Evolutionary conservation across 1,140 invertebrate genomes (phyloP), one percentile per base, ranked within the genome.

Genomic region (Linepithema humile): DNA sequence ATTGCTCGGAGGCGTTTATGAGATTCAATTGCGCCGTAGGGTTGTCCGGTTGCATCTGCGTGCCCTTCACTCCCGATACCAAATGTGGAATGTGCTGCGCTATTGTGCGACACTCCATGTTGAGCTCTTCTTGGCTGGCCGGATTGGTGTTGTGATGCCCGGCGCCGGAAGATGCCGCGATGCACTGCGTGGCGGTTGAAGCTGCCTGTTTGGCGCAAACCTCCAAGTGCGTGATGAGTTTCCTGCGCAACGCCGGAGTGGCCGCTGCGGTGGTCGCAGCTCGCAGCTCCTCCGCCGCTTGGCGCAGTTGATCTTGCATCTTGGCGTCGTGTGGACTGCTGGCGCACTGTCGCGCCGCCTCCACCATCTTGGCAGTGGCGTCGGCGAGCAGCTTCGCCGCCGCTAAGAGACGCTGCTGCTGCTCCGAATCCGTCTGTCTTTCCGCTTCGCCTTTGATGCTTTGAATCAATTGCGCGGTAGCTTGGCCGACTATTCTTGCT

Each of bases 401-500:
- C 0, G 98, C 98, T 55, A 99, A 93, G 6, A 99, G 93, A 84
- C 98, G 96, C 73, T 97, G 96, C 91, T 99, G 98, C 20, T 98
- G 95, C 65, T 99, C 98, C 0, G 97, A 96, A 93, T 99, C 98
- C 0, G 97, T 96, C 87, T 98, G 96, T 53, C 96, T 96, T 88
- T 99, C 98, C 0, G 99, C 99, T 92, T 99, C 98, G 29, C 97
- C 97, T 94, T 99, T 99, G 85, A 99, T 99, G 77, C 97, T 98
- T 91, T 98, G 97, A 69, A 99, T 99, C 2, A 99, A 95, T 70
- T 98, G 96, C 0, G 98, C 98, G 0, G 98, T 99, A 10, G 98
- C 98, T 94, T 98, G 97, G 5, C 98, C 98, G 40, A 99, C 94
- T n/a, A 98, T 96, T 80, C 98, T 95, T 0, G 98, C 98, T 91